Conservation (phyloP, 2,888 invertebrate species). For the Adela reaumurella region DNA sequence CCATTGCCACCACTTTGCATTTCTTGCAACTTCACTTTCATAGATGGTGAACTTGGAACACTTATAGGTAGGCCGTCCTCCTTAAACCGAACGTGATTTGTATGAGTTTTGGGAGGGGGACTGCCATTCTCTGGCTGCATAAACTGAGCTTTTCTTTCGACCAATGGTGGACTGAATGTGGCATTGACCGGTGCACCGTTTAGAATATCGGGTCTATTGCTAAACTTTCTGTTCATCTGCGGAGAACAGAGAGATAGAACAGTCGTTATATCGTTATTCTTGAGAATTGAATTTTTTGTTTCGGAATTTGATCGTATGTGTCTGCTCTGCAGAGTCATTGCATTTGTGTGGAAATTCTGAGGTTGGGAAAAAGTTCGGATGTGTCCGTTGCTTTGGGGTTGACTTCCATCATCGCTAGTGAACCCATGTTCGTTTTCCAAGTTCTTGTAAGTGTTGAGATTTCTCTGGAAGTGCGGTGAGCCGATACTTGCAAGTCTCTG, state of each 20-base stretch:
- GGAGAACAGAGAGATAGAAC: conserved; percentile 52
- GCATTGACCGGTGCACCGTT: conserved; percentile 37
- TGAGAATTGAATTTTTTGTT: conserved; percentile 44
- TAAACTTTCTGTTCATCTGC: conserved; percentile 50
- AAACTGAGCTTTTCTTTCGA: conserved; percentile 29
- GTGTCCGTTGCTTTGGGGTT: conserved; percentile 10
- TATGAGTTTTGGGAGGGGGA: conserved; percentile 32
- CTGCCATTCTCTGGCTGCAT: conserved; percentile 26
- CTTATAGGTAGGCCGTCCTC: conserved; percentile 46
- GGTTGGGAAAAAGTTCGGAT: conserved; percentile 15
- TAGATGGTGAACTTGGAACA: conserved; percentile 45
- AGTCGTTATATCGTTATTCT: conserved; percentile 41
- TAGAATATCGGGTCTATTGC: conserved; percentile 38
- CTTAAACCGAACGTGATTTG: conserved; percentile 45
- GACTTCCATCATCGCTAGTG: conserved; percentile 31
- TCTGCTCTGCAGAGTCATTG: conserved; percentile 39
- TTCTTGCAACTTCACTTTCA: conserved; percentile 32
- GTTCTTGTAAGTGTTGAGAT: conserved; percentile 55
- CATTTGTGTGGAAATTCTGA: conserved; percentile 23
- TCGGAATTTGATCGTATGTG: conserved; percentile 47
- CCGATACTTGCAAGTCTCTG: conserved; percentile 60
- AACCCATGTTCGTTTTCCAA: conserved; percentile 48
- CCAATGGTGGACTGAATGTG: conserved; percentile 38
- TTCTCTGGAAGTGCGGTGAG: conserved; percentile 61
- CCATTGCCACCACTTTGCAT: conserved; percentile 49